A percentile compares a stretch with the other conserved stretches of the same genome.
Evolutionary conservation across 2,113 vertebrate species (phyloP).

Genomic region (Tragelaphus buxtoni): DNA sequence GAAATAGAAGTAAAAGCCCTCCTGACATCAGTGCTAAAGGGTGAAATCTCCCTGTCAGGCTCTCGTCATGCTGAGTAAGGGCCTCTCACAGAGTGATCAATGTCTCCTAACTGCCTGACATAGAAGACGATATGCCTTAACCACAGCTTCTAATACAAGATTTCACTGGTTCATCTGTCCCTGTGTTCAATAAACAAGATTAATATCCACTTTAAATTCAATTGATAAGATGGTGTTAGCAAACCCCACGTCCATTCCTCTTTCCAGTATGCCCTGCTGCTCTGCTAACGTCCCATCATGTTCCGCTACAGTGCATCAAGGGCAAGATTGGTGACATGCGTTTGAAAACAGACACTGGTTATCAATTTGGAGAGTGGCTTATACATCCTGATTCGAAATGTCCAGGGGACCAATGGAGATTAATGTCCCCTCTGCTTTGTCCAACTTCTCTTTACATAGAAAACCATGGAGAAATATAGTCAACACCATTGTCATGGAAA

Average conservation of each 20-base stretch:
- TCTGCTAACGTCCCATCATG: background rate
- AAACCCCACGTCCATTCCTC: background rate
- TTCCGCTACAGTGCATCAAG: constrained; percentile 25
- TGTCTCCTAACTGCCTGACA: background rate
- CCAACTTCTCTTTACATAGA: background rate
- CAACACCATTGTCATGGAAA: background rate
- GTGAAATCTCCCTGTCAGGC: background rate
- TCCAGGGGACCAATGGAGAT: background rate
- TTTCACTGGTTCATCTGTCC: background rate
- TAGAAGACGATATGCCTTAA: background rate
- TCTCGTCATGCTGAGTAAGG: background rate
- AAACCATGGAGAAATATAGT: background rate
- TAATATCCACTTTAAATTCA: constrained; percentile 32
- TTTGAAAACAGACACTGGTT: constrained; percentile 43
- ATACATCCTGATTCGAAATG: constrained; percentile 31
- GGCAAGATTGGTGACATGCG: background rate
- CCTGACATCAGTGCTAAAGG: no score
- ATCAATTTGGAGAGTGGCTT: constrained; percentile 6
- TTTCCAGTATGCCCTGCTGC: background rate
- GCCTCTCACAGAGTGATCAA: background rate
- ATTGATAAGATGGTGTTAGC: background rate
- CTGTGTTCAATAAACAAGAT: background rate
- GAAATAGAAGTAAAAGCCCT: background rate
- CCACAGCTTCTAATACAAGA: background rate
- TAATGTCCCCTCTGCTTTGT: background rate